These are phyloP conservation scores for Yponomeuta plumbellus DNA, from an alignment of 2,888 invertebrate species.

Conservation along the genomic window DNA sequence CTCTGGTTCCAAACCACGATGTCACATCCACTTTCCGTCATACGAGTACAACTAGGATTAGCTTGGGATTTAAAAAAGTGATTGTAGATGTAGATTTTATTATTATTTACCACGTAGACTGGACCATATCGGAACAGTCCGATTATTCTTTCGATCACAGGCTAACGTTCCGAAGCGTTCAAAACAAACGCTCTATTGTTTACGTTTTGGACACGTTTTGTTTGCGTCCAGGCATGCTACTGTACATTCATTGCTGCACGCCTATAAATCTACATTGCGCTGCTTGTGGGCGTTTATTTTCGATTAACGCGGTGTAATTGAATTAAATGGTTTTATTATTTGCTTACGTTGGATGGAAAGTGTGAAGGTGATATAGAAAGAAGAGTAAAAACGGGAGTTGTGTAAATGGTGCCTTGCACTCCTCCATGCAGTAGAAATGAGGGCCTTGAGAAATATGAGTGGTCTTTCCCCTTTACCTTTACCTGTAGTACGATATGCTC, in stretches of 20 bases:
- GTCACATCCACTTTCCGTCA: too few relatives aligned
- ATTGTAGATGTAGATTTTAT: neutral
- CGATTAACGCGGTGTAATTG: neutral
- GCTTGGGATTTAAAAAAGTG: too few relatives aligned
- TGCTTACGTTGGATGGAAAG: too few relatives aligned
- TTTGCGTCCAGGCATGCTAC: neutral
- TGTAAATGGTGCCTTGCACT: too few relatives aligned
- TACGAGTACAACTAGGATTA: too few relatives aligned
- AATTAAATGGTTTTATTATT: neutral
- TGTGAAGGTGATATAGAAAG: too few relatives aligned
- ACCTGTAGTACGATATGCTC: too few relatives aligned
- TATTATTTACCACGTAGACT: neutral
- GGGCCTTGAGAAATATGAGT: too few relatives aligned
- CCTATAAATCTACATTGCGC: neutral
- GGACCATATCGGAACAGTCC: neutral
- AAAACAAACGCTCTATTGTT: slow-evolving; percentile 11
- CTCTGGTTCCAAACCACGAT: too few relatives aligned
- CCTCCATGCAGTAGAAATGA: too few relatives aligned
- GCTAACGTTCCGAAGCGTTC: slow-evolving; percentile 1
- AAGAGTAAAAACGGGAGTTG: too few relatives aligned
- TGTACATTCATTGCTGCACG: slow-evolving; percentile 1
- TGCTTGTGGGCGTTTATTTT: neutral
- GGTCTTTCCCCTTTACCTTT: too few relatives aligned
- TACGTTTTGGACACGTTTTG: slow-evolving; percentile 11
- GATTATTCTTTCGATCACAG: slow-evolving; percentile 7